Base-by-base conservation (phyloP, 2,113 vertebrate species). In the Gasterosteus aculeatus region DNA sequence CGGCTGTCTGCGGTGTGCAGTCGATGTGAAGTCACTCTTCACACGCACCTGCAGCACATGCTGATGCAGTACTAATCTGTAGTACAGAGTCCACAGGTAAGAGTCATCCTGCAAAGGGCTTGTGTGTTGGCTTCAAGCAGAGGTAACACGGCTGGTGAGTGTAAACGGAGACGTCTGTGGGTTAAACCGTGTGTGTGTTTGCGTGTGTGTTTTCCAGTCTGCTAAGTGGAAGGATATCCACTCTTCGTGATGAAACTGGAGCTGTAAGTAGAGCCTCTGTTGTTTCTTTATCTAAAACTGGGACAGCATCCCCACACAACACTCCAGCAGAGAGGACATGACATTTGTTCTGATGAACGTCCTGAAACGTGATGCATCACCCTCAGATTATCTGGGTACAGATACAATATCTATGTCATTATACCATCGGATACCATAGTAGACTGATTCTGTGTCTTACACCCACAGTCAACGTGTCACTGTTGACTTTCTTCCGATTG, bases 221-320 rank as follows among this genome's bases (percentile, higher is more conserved):
- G 89, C 95, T 99, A 81, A 99, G 98, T 88, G 98, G 98, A 88
- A 96, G 98, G 94, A 99, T 99, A 93, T 99, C 98, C 82, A 98
- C 97, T 38, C 95, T 99, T 81, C 95, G 97, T 83, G 98, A 99
- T 94, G 98, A 98, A 95, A 99, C 98, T 94, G 98, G 97, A 97
- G 98, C 98, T 88, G 98, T 99, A 86, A 99, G 98, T 98, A 94
- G 19, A 68, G 38, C 35, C 26, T 68, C 70, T 76, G 35, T 83
- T 78, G 53, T 51, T 58, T 69, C 61, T 67, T 54, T 3, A 57
- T 75, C 2, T 26, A 56, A 67, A 79, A 77, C 18, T 29, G 67
- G 78, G 49, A 60, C 70, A 78, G 58, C 2, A 49, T 77, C 42
- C 49, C 18, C 62, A 58, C 53, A 38, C 59, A 5, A 47, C 60